Base-by-base conservation (phyloP, 2,797 vertebrate genomes). In the Chiroxiphia lanceolata region DNA sequence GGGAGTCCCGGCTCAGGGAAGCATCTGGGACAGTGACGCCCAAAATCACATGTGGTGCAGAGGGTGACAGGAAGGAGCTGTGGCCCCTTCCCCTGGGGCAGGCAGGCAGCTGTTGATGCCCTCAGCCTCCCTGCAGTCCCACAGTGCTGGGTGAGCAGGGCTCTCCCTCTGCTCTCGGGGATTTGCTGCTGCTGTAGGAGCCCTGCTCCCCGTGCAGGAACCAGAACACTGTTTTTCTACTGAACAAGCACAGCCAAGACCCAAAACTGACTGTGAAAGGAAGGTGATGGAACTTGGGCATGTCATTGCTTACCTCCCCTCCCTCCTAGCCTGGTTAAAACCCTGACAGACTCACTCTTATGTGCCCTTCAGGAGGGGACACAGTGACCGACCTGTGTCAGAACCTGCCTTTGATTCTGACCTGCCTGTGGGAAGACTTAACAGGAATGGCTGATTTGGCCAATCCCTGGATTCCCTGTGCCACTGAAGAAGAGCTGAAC, bases 181-280 rank as follows among this genome's bases (percentile, higher is more conserved):
- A 60, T 15, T 19, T 14, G 15, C 47, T 84, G 60, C 53, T 72
- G 67, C 67, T 42, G 18, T 47, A 23, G 42, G 34, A 27, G 45
- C 53, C 21, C 23, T 60, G 34, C 15, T 67, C 74, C 13, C 13
- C 12, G 9, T 4, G 22, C 75, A 90, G 40, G 27, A 72, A 27
- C 53, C 15, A 60, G 31, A 54, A 22, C 3, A 8, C 6, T 16
- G 21, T 13, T 31, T 61, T 63, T 13, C 40, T 23, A 21, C 31
- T 63, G 50, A 42, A 18, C 42, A 15, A 26, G 19, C 12, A 47
- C 23, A 69, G 83, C 63, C 21, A 16, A 36, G 44, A 26, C 19
- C 36, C 14, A 26, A 44, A 70, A 34, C 13, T 7, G 4, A 12
- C 38, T 2, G 29, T 0, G 0, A 44, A 36, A 27, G 19, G 42